phyloP scores from a whole-genome alignment of 2,797 vertebrate species.

The Denticeps clupeoides region DNA sequence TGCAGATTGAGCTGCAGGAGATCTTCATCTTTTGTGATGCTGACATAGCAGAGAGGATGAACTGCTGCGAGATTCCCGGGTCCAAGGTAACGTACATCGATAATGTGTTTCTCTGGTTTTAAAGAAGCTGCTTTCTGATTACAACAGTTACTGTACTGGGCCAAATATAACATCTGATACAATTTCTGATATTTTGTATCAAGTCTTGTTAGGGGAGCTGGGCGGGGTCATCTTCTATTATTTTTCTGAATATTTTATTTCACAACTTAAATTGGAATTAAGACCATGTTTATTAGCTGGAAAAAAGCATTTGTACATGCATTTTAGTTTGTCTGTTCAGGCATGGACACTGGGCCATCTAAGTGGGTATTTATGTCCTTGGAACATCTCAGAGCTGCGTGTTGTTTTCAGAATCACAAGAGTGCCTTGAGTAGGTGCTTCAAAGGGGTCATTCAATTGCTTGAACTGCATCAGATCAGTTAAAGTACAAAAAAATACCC shows the following conservation, averaged over 20 bases:
- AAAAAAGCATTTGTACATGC: background rate
- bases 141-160: background rate
- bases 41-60: constrained; percentile 67
- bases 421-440: background rate
- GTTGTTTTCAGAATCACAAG: background rate
- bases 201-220: too few relatives aligned
- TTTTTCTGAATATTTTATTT: too few relatives aligned
- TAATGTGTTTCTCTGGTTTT: background rate
- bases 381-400: background rate
- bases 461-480: background rate
- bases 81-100: constrained; percentile 59
- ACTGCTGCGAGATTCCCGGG: constrained; percentile 73
- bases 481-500: too few relatives aligned
- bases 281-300: too few relatives aligned
- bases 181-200: background rate
- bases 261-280: too few relatives aligned
- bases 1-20: constrained; percentile 83
- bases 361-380: constrained; percentile 1
- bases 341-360: background rate
- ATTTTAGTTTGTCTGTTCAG: background rate
- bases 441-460: background rate
- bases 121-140: background rate
- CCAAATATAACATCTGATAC: background rate
- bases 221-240: too few relatives aligned
- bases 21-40: constrained; percentile 82